Percentiles rank a stretch among this genome's conserved stretches.
Conservation (phyloP, 2,113 vertebrate species). For the Mystacornis crossleyi region DNA sequence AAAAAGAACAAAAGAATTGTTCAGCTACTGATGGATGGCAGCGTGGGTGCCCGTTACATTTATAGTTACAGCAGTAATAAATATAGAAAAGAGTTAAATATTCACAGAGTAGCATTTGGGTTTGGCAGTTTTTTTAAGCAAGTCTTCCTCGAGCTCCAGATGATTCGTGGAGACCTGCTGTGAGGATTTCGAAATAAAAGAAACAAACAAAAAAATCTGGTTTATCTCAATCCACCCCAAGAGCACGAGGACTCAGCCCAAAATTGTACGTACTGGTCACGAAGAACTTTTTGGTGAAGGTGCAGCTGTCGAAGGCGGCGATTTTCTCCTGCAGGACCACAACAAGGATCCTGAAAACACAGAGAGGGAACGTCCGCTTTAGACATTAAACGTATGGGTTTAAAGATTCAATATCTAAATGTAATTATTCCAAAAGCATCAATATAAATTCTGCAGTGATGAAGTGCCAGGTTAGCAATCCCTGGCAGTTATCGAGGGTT, state of each 20-base stretch:
- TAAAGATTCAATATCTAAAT: constrained; percentile 49
- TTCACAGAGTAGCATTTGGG: neutral
- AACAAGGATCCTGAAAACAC: constrained; percentile 87
- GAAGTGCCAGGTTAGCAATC: constrained; percentile 3
- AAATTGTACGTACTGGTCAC: constrained; percentile 89
- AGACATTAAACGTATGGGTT: constrained; percentile 10
- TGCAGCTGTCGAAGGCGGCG: constrained; percentile 97
- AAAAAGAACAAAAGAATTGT: neutral
- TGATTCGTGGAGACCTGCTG: accelerated
- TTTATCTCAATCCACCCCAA: neutral
- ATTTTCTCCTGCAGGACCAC: constrained; percentile 98
- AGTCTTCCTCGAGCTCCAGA: neutral
- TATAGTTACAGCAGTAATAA: neutral
- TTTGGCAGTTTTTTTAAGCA: neutral
- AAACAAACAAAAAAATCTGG: neutral
- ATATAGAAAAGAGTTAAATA: neutral
- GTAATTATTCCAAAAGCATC: constrained; percentile 66
- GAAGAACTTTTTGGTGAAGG: constrained; percentile 98
- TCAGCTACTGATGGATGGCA: neutral
- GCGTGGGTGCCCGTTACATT: neutral
- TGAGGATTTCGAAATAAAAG: neutral
- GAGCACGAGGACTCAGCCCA: neutral
- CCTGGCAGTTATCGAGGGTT: constrained; percentile 33
- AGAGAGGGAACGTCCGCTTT: neutral
- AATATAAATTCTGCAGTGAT: neutral